Evolutionary conservation across 2,113 vertebrate species (phyloP), one percentile per base, ranked within the genome.

Genomic region (Cephalophus harveyi): DNA sequence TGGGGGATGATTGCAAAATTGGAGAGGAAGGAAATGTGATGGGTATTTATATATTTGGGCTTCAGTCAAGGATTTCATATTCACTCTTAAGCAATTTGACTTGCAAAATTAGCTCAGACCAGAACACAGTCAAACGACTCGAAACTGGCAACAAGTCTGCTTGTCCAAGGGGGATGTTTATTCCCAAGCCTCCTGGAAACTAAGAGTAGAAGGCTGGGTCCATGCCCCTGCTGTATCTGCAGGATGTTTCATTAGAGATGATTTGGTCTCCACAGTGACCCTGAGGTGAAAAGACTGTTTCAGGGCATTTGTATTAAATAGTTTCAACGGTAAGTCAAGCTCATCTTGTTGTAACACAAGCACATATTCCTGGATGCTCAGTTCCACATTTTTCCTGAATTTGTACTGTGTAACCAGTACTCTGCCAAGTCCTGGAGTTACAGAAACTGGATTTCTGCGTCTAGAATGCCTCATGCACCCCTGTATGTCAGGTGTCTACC

Each of bases 51-150:
- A 98, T 91, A 98, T 97, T 97, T 98, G 98, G 96, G 96, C 93
- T 97, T 97, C 95, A 97, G 97, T 98, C 97, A 98, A 98, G 97
- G 97, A 97, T 97, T 98, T 98, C 95, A 97, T 98, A 97, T 98
- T 98, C 96, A 93, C 92, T 98, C 97, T 98, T 98, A 97, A 94
- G 98, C 98, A 98, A 98, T 97, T 98, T 97, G 91, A 96, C 96
- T 95, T 98, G 96, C 97, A 98, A 98, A 98, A 98, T 97, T 98
- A 98, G 97, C 97, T 97, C 96, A 97, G 93, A 97, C 95, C 86
- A 97, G 97, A 97, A 97, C 93, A 97, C 62, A 96, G 97, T 94
- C 98, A 97, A 94, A 96, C 62, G 43, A 96, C 96, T 96, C 3
- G 14, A 97, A 97, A 97, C 95, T 96, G 89, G 89, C 95, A 94